Conservation (phyloP, 2,888 invertebrate species). For the Athrips mouffetella region DNA sequence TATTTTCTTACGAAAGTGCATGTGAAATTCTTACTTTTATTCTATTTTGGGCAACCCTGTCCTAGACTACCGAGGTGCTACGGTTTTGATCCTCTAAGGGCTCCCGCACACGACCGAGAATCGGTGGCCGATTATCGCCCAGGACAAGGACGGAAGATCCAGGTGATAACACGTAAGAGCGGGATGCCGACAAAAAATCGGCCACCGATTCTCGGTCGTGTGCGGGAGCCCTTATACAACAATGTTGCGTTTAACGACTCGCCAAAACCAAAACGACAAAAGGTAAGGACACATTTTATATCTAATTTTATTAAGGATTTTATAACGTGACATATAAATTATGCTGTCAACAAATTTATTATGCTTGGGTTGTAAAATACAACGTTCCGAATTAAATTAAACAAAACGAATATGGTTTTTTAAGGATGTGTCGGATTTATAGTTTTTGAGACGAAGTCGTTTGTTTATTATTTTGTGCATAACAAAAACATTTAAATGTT, state of each 20-base stretch:
- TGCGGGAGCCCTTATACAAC: slow-evolving; percentile 5
- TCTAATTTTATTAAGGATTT: slow-evolving; percentile 29
- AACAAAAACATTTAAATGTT: neutral
- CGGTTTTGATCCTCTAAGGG: no score
- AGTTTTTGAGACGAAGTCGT: slow-evolving; percentile 7
- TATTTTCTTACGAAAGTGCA: no score
- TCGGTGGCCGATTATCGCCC: no score
- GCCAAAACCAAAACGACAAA: slow-evolving; percentile 18
- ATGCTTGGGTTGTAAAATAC: slow-evolving; percentile 13
- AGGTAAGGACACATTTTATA: slow-evolving; percentile 26
- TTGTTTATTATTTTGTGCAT: neutral
- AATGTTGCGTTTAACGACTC: slow-evolving; percentile 19
- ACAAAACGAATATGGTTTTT: slow-evolving; percentile 18
- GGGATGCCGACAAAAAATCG: no score
- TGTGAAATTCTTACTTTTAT: no score
- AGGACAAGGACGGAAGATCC: no score
- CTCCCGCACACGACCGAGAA: no score
- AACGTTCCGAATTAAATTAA: slow-evolving; percentile 18
- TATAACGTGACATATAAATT: slow-evolving; percentile 30
- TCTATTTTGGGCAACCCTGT: no score
- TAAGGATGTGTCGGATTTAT: slow-evolving; percentile 19
- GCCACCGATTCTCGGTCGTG: slow-evolving; percentile 7
- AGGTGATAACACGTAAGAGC: no score
- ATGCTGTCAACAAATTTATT: slow-evolving; percentile 29
- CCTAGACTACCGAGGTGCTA: no score